Evolutionary conservation across 2,888 invertebrate genomes (phyloP), one percentile per base, ranked within the genome.

Genomic region (Pandemis corylana): DNA sequence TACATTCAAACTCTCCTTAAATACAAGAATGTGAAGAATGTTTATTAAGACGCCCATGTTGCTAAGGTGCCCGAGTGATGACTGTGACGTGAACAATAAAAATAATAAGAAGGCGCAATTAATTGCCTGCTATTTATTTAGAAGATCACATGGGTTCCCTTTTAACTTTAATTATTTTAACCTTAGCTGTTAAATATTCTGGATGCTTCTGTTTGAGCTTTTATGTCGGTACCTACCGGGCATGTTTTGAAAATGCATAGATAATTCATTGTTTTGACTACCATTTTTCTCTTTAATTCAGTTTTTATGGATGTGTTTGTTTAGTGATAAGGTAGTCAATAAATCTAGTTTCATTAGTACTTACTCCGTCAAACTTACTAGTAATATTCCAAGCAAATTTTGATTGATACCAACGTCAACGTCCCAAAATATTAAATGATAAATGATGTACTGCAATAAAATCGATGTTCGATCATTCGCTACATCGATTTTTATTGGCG

Each of bases 371-470:
- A 28, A 20, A 59, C 28, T 59, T 59, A 28, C 4, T 20, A 59
- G 53, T 28, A 28, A 28, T 41, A 13, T 15, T 46, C 15, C 62
- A 20, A 84, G 81, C 81, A 85, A 81, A 83, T 83, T 83, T 41
- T 84, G 84, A 91, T 90, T 88, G 88, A 84, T 80, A 80, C 79
- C 79, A 89, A 90, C 89, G 84, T 89, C 88, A 86, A 90, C 88
- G 85, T 83, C 78, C 80, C 74, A 81, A 83, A 83, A 87, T 90
- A 92, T 93, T 90, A 91, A 85, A 91, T 90, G 92, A 93, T 86
- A 87, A 86, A 92, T 89, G 90, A 83, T 85, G 81, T 77, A 82
- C 83, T 81, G 82, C 85, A 80, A 77, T 77, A 79, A 81, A 81
- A 85, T 84, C 82, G 84, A 86, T 83, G 81, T 80, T 81, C 83